Base-by-base conservation (phyloP, 2,113 vertebrate species). In the Phylloscopus whistleri region DNA sequence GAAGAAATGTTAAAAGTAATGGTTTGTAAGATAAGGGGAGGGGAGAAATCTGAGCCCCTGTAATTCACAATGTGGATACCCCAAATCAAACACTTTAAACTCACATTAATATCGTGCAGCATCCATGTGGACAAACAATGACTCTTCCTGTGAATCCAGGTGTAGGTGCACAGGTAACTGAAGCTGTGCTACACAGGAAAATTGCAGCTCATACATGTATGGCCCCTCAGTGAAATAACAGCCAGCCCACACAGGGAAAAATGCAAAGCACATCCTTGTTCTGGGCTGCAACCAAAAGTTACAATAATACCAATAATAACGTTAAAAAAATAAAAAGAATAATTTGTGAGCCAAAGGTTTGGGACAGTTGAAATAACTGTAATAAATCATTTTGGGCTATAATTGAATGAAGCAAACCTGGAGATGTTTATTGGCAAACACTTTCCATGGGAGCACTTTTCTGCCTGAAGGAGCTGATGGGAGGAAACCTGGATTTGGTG, bases 371-470 rank as follows among this genome's bases (percentile, higher is more conserved):
- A 87, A 97, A 95, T 97, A 83, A 77, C 72, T 95, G 10, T 67
- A 95, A 93, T 96, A 96, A 95, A 96, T 95, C 75, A 95, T 85
- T 83, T 53, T 74, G 30, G 75, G 51, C 18, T 86, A 6, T 83
- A 93, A 92, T 10, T 37, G 78, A 80, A 77, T 73, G 56, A 88
- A 88, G 84, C 56, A 94, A 88, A 90, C 24, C 48, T 74, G 67
- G 75, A 91, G 93, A 74, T 33, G 10, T 55, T 81, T 90, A 59
- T 66, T 93, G 90, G 92, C 79, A 86, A 88, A 74, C 39, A 49
- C 17, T 72, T 94, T 77, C 62, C 43, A 55, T 37, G 43, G 63
- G 51, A 83, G 15, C 22, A 46, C 52, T 94, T 86, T 73, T 66
- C 59, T 95, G 33, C 33, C n/a, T 69, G 72, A 48, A 84, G 63